A percentile compares a stretch with the other conserved stretches of the same genome.
These are phyloP conservation scores for Ceratosolen solmsi DNA, from an alignment of 1,140 invertebrate species.

Conservation along the genomic window DNA sequence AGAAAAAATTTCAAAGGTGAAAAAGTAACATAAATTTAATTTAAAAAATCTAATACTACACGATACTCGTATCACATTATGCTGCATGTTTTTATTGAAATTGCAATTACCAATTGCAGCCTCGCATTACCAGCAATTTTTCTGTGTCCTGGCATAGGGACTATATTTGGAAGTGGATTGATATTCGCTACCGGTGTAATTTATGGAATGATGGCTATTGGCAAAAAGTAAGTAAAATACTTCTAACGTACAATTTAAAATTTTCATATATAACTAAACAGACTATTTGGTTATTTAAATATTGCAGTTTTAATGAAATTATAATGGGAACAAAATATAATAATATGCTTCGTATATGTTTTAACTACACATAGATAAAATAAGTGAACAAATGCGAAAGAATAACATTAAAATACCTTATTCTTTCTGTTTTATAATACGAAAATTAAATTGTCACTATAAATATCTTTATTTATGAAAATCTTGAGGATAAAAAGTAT, in stretches of 20 bases:
- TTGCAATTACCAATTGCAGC: slow-evolving; percentile 74
- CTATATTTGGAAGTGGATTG: slow-evolving; percentile 88
- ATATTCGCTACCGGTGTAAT: slow-evolving; percentile 91
- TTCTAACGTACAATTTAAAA: slow-evolving; percentile 14
- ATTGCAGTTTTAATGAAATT: neutral
- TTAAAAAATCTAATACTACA: no score
- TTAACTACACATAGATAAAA: neutral
- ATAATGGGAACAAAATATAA: neutral
- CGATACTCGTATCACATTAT: slow-evolving; percentile 20
- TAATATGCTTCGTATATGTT: neutral
- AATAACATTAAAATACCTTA: neutral
- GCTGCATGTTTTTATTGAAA: slow-evolving; percentile 2
- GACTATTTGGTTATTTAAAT: slow-evolving; percentile 1
- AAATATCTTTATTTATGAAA: slow-evolving; percentile 8
- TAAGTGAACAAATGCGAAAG: neutral
- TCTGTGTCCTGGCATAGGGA: slow-evolving; percentile 83
- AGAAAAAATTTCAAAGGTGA: no score
- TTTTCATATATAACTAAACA: neutral
- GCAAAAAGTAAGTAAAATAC: slow-evolving; percentile 85
- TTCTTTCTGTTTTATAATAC: neutral
- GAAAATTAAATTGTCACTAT: neutral
- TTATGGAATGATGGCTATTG: slow-evolving; percentile 95
- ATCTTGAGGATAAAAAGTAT: neutral
- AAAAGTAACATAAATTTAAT: no score
- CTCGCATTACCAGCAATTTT: slow-evolving; percentile 85